These are phyloP conservation scores for Lophotriccus pileatus DNA, from an alignment of 2,797 vertebrate genomes.

Conservation along the genomic window DNA sequence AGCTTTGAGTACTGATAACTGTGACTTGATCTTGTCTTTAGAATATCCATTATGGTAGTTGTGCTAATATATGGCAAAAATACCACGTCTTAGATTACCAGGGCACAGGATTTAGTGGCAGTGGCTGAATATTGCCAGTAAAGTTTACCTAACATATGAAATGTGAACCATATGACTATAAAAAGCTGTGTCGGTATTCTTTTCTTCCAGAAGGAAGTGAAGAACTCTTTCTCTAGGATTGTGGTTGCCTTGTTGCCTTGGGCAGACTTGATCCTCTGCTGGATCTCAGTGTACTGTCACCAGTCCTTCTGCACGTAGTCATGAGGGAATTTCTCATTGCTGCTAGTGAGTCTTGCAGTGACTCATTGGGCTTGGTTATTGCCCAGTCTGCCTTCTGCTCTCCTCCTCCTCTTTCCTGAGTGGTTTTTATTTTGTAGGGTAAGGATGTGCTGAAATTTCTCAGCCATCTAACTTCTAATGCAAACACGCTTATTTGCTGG, in stretches of 20 bases:
- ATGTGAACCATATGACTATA: background rate
- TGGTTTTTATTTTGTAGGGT: background rate
- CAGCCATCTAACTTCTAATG: background rate
- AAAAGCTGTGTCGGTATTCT: background rate
- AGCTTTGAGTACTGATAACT: background rate
- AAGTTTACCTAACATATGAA: background rate
- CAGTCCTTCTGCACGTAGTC: background rate
- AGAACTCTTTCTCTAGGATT: background rate
- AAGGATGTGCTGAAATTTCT: slow-evolving; percentile 11
- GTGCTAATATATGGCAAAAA: background rate
- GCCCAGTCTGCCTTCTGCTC: slow-evolving; percentile 42
- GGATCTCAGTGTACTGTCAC: slow-evolving; percentile 23
- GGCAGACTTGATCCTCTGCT: background rate
- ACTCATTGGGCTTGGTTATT: slow-evolving; percentile 39
- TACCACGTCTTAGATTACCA: fast-evolving
- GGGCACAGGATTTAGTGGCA: background rate
- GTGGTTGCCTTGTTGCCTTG: background rate
- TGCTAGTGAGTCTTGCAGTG: background rate
- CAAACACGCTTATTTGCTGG: background rate
- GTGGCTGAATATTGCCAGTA: background rate
- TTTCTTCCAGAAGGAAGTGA: background rate
- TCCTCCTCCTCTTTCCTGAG: slow-evolving; percentile 30
- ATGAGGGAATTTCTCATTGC: slow-evolving; percentile 14
- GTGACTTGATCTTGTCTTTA: background rate
- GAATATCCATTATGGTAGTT: background rate